phyloP scores from a whole-genome alignment of 2,888 invertebrate species.

The Limnephilus lunatus region DNA sequence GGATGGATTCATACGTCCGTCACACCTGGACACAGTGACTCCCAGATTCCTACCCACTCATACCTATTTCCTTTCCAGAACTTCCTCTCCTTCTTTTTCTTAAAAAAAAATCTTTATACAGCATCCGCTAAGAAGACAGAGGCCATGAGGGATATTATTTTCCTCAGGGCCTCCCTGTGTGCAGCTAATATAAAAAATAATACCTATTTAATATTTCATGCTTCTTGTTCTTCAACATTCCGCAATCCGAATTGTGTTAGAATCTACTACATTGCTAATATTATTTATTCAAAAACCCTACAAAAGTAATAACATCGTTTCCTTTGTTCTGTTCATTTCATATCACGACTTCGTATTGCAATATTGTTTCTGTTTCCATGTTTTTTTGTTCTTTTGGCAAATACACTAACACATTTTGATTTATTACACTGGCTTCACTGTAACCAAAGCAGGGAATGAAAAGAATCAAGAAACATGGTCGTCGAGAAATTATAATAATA shows the following conservation, averaged over 20 bases:
- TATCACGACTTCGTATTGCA: background rate
- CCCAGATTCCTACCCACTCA: no score
- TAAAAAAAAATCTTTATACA: no score
- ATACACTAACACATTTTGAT: background rate
- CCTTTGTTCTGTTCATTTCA: background rate
- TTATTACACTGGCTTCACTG: background rate
- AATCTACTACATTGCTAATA: background rate
- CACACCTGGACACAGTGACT: no score
- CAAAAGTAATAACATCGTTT: background rate
- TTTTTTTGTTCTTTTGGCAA: background rate
- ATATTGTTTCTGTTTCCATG: background rate
- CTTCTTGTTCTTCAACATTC: background rate
- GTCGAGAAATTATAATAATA: no score
- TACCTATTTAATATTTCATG: background rate
- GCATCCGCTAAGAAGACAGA: no score
- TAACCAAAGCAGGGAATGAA: no score
- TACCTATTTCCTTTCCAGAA: no score
- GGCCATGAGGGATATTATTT: no score
- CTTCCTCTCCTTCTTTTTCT: no score
- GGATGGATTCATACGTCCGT: no score
- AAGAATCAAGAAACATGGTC: no score
- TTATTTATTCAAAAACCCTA: background rate
- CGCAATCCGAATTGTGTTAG: background rate
- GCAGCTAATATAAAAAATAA: no score
- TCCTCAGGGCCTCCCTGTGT: rapidly evolving